Evolutionary conservation across 2,113 vertebrate species (phyloP).

Genomic region (Todiramphus chloris): DNA sequence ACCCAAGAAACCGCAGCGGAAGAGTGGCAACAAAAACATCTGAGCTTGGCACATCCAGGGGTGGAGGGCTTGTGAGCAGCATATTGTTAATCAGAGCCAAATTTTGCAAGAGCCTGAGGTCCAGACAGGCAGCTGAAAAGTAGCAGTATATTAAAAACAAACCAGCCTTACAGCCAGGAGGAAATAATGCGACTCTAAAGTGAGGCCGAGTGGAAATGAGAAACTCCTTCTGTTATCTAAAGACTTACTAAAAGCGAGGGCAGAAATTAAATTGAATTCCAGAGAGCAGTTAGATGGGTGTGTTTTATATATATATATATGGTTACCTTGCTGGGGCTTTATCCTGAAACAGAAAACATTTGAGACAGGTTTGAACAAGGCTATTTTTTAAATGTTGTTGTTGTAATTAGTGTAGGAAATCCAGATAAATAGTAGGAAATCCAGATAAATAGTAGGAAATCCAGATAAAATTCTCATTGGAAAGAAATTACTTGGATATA

Average conservation of each 20-base stretch:
- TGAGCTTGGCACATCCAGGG: background rate
- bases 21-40: background rate
- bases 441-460: background rate
- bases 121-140: background rate
- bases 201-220: background rate
- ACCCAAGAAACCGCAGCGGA: background rate
- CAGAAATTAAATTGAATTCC: conserved; percentile 22
- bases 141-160: conserved; percentile 27
- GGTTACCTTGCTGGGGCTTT: background rate
- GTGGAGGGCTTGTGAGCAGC: background rate
- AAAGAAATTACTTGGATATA: background rate
- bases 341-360: background rate
- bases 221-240: background rate
- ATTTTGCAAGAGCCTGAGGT: background rate
- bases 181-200: background rate
- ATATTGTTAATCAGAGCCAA: background rate
- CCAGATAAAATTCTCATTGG: background rate
- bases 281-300: background rate
- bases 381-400: background rate
- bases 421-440: background rate
- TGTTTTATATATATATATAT: background rate
- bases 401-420: background rate
- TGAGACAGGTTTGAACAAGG: background rate
- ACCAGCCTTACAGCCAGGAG: background rate
- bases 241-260: conserved; percentile 20